These are phyloP conservation scores for Ornithoptera priamus DNA, from an alignment of 2,888 invertebrate species.

Conservation along the genomic window DNA sequence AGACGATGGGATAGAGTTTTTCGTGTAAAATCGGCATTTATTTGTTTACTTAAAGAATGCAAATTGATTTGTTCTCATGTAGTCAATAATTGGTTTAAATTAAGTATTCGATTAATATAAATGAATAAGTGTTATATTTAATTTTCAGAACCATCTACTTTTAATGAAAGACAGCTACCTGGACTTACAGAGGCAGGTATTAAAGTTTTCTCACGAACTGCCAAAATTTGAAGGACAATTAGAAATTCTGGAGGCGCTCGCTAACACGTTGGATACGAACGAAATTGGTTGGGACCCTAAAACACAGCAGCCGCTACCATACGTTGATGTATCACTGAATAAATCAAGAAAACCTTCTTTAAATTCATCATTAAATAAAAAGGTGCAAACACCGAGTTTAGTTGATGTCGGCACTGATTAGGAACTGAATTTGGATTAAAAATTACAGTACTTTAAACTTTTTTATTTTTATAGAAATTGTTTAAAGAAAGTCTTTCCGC, in stretches of 20 bases:
- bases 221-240: constrained; percentile 67
- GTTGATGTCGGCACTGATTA: constrained; percentile 37
- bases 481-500: too few relatives aligned
- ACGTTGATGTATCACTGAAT: constrained; percentile 46
- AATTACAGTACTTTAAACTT: too few relatives aligned
- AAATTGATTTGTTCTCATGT: too few relatives aligned
- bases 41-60: too few relatives aligned
- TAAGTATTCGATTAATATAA: background rate
- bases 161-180: constrained; percentile 52
- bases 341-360: constrained; percentile 26
- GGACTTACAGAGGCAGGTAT: constrained; percentile 54
- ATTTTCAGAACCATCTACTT: constrained; percentile 57
- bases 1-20: too few relatives aligned
- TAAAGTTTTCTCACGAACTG: constrained; percentile 53
- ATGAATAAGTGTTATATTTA: background rate
- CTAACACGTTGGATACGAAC: constrained; percentile 46
- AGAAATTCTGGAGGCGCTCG: constrained; percentile 56
- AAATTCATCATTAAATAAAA: constrained; percentile 32
- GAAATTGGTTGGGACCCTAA: constrained; percentile 48
- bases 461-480: too few relatives aligned
- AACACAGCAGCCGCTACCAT: constrained; percentile 41
- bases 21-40: too few relatives aligned
- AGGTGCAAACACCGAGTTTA: background rate
- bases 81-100: too few relatives aligned
- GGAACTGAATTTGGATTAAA: constrained; percentile 8